Conservation (phyloP, 1,140 invertebrate species). For the Nasonia longicornis region DNA sequence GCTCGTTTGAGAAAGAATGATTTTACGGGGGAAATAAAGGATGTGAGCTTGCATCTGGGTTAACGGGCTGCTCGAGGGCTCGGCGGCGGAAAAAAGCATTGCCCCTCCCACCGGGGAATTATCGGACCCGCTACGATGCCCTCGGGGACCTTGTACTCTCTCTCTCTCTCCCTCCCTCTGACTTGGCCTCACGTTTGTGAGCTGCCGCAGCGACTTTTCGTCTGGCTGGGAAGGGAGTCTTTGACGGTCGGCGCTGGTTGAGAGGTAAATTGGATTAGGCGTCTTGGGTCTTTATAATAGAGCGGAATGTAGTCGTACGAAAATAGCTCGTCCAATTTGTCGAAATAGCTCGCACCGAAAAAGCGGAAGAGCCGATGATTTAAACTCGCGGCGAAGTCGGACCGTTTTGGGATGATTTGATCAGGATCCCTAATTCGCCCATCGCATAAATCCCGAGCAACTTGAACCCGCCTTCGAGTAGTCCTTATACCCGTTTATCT, state of each 20-base stretch:
- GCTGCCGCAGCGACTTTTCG: too few species aligned
- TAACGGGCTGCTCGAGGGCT: neutral
- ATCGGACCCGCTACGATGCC: neutral
- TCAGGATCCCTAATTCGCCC: neutral
- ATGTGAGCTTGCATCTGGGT: neutral
- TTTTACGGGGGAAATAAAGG: conserved; percentile 14
- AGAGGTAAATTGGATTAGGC: too few species aligned
- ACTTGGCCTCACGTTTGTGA: neutral
- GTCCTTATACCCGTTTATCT: neutral
- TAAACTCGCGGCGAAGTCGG: neutral
- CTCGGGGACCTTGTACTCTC: neutral
- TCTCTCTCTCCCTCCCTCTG: too few species aligned
- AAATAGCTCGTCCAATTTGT: too few species aligned
- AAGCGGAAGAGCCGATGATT: neutral
- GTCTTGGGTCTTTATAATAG: too few species aligned
- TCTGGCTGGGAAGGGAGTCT: too few species aligned
- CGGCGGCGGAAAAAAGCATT: neutral
- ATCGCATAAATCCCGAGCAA: neutral
- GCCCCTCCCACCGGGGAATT: conserved; percentile 13
- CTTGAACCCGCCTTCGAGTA: neutral
- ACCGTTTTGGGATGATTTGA: neutral
- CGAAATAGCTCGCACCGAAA: neutral
- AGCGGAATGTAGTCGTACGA: too few species aligned
- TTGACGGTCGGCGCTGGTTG: too few species aligned
- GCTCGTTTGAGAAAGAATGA: conserved; percentile 1